Conservation (phyloP, 2,113 vertebrate species). For the Irena cyanogastra region DNA sequence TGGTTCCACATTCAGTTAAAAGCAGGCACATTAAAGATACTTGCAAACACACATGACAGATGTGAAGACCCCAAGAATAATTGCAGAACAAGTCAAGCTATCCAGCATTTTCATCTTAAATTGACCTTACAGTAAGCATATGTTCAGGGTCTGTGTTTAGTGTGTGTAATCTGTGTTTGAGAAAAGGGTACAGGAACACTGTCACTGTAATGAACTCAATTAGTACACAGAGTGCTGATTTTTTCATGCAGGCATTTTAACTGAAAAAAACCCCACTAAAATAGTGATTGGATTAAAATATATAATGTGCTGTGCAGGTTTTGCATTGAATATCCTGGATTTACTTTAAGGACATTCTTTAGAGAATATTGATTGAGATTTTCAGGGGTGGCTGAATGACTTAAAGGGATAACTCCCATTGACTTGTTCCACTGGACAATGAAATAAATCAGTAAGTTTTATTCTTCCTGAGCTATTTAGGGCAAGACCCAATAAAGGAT, state of each 20-base stretch:
- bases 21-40: not conserved
- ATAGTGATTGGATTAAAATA: not conserved
- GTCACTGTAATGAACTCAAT: not conserved
- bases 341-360: conserved; percentile 9
- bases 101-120: not conserved
- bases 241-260: not conserved
- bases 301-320: not conserved
- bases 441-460: conserved; percentile 5
- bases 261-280: not conserved
- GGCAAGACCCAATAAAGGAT: not conserved
- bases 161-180: not conserved
- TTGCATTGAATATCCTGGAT: conserved; percentile 2
- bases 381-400: conserved; percentile 5
- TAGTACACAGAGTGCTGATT: not conserved
- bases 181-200: not conserved
- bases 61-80: not conserved
- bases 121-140: not conserved
- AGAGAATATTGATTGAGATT: not conserved
- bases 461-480: not conserved
- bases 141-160: not conserved
- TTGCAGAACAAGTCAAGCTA: not conserved
- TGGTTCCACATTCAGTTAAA: not conserved
- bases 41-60: not conserved
- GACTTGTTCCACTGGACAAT: not conserved
- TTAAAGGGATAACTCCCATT: conserved; percentile 22